Evolutionary conservation across 2,797 vertebrate genomes (phyloP).

Genomic region (Tarsius wallacei): DNA sequence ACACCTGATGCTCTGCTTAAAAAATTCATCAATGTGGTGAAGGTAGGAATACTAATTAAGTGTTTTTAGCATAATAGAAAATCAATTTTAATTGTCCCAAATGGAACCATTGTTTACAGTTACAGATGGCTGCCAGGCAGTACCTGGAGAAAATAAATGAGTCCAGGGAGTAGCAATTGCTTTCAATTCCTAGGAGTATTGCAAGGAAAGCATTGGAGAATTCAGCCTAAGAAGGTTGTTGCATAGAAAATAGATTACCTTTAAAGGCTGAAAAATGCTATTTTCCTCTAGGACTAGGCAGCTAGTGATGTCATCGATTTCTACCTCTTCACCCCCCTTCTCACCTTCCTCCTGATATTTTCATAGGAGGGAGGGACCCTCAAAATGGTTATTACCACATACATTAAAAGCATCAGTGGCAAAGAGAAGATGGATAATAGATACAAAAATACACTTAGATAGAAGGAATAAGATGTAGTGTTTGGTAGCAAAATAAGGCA

Average conservation of each 20-base stretch:
- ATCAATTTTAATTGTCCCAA: slow-evolving; percentile 86
- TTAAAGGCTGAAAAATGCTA: slow-evolving; percentile 13
- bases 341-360: background rate
- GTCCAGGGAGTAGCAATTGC: slow-evolving; percentile 72
- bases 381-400: too few relatives aligned
- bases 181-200: slow-evolving; percentile 62
- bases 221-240: slow-evolving; percentile 55
- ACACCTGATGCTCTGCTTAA: background rate
- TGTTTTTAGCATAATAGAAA: slow-evolving; percentile 84
- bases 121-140: slow-evolving; percentile 79
- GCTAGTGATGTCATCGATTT: background rate
- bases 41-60: slow-evolving; percentile 80
- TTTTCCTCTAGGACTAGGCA: slow-evolving; percentile 44
- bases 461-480: background rate
- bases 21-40: slow-evolving; percentile 55
- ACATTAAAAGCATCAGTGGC: background rate
- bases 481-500: background rate
- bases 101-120: slow-evolving; percentile 84
- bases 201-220: slow-evolving; percentile 30
- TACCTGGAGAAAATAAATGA: slow-evolving; percentile 82
- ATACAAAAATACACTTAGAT: background rate
- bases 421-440: background rate
- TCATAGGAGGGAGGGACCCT: background rate
- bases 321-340: background rate
- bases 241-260: slow-evolving; percentile 68